Conservation (phyloP, 2,113 vertebrate species). For the Sinocyclocheilus anophthalmus region DNA sequence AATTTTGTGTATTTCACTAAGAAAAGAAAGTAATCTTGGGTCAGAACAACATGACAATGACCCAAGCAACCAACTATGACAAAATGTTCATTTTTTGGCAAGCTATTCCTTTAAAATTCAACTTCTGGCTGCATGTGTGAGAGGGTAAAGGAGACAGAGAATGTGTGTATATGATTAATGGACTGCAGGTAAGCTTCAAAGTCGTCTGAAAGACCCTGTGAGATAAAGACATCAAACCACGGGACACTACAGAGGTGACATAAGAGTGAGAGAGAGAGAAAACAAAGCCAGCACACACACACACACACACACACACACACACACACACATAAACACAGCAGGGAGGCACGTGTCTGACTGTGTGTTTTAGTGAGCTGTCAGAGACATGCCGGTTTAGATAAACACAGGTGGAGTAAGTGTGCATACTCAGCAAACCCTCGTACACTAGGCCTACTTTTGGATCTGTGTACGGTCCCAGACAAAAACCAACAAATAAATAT, state of each 20-base stretch:
- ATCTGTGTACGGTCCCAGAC: neutral
- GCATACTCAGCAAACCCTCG: neutral
- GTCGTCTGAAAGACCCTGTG: conserved; percentile 6
- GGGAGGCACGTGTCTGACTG: conserved; percentile 33
- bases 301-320: neutral
- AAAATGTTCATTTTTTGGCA: neutral
- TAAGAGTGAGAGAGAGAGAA: neutral
- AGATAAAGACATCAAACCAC: conserved; percentile 39
- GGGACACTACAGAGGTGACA: conserved; percentile 19
- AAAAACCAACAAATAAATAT: neutral
- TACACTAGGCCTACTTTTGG: neutral
- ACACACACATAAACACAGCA: neutral
- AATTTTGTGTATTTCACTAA: neutral
- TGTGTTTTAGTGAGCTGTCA: conserved; percentile 47
- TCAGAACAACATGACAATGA: neutral
- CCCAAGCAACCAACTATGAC: neutral
- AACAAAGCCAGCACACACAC: conserved; percentile 18
- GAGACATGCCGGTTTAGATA: conserved; percentile 38
- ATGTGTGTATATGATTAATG: conserved; percentile 38
- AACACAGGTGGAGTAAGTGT: conserved; percentile 49
- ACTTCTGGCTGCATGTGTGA: neutral
- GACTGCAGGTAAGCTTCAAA: conserved; percentile 29
- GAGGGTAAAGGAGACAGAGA: conserved; percentile 27
- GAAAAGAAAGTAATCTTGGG: conserved; percentile 34
- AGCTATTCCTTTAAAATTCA: neutral